These are phyloP conservation scores for Cephus rjabovi DNA, from an alignment of 2,888 invertebrate genomes.

Conservation along the genomic window DNA sequence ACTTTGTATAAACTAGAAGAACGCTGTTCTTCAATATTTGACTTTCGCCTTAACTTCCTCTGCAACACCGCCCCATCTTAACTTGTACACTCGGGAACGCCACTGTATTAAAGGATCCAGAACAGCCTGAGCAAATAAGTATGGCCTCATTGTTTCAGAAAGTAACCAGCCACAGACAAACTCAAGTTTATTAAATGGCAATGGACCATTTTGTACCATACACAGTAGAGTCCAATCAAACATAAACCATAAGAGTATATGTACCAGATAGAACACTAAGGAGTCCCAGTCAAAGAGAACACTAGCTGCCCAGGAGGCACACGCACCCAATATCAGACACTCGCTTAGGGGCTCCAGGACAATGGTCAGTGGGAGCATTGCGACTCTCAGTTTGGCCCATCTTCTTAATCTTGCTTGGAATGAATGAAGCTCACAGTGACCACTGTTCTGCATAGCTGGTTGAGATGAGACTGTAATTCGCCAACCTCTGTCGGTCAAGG, in stretches of 20 bases:
- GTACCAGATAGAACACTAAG: slow-evolving; percentile 91
- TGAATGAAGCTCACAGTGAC: slow-evolving; percentile 84
- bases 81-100: slow-evolving; percentile 90
- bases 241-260: slow-evolving; percentile 94
- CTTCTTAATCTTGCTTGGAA: slow-evolving; percentile 88
- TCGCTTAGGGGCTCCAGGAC: slow-evolving; percentile 95
- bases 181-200: slow-evolving; percentile 95
- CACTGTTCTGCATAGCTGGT: slow-evolving; percentile 96
- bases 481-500: slow-evolving; percentile 89
- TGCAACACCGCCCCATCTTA: slow-evolving; percentile 96
- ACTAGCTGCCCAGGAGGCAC: slow-evolving; percentile 89
- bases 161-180: slow-evolving; percentile 96
- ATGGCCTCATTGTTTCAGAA: slow-evolving; percentile 90
- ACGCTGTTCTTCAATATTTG: slow-evolving; percentile 68
- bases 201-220: slow-evolving; percentile 90
- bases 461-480: slow-evolving; percentile 89
- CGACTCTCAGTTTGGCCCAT: slow-evolving; percentile 95
- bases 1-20: slow-evolving; percentile 9
- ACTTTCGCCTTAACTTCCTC: slow-evolving; percentile 86
- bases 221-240: slow-evolving; percentile 94
- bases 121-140: slow-evolving; percentile 88
- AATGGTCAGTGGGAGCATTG: slow-evolving; percentile 94
- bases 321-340: slow-evolving; percentile 93
- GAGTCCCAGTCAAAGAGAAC: slow-evolving; percentile 89
- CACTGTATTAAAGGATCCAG: slow-evolving; percentile 91